Conservation (phyloP, 2,888 invertebrate genomes). For the Eristalis arbustorum region DNA sequence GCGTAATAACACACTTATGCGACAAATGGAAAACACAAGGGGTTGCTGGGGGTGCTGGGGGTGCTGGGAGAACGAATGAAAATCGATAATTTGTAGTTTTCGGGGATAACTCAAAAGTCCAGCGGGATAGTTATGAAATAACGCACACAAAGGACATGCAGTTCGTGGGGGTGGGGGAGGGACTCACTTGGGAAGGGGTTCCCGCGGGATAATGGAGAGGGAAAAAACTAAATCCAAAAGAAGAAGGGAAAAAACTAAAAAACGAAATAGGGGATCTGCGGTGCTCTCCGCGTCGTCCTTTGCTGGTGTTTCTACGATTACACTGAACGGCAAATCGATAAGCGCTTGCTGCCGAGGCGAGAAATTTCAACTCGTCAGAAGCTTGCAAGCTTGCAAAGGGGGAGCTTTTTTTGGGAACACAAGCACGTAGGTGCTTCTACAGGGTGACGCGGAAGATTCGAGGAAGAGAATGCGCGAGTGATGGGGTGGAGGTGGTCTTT, state of each 20-base stretch:
- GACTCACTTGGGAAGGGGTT: neutral
- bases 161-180: too few relatives aligned
- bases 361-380: neutral
- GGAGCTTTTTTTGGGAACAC: neutral
- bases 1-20: neutral
- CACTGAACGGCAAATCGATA: neutral
- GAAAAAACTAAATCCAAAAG: neutral
- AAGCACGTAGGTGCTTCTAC: neutral
- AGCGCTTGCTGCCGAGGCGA: neutral
- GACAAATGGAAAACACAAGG: neutral
- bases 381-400: neutral
- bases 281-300: neutral
- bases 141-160: neutral
- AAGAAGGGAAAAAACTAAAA: too few relatives aligned
- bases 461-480: too few relatives aligned
- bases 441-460: neutral
- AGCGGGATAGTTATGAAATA: slow-evolving; percentile 19
- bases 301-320: neutral
- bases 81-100: slow-evolving; percentile 49
- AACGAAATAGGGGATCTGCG: neutral
- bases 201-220: neutral
- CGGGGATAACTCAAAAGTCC: slow-evolving; percentile 37
- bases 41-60: neutral
- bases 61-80: too few relatives aligned
- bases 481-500: too few relatives aligned